Base-by-base conservation (phyloP, 1,140 invertebrate species). In the Asobara japonica region DNA sequence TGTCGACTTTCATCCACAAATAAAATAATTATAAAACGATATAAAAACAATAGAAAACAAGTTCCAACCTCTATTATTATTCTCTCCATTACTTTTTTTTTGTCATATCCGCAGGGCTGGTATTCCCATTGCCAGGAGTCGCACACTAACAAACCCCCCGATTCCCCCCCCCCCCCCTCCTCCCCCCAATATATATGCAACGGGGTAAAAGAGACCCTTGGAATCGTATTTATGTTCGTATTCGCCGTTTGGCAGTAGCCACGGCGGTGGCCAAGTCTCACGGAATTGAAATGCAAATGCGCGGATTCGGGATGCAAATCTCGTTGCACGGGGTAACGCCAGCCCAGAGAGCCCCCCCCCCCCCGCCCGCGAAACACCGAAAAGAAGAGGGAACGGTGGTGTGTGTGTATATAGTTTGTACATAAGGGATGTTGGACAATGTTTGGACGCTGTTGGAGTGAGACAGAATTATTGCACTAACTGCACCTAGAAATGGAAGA, bases 261-360 rank as follows among this genome's bases (percentile, higher is more conserved):
- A 31, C 71, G 75, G 72, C 69, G 71, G 73, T 74, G 74, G 76
- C 76, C 77, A 81, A 83, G 77, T 82, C 80, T 79, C 79, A 83
- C 72, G 81, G 80, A 87, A 87, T 86, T 86, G 85, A 87, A 87
- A 87, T 86, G 85, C 85, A 86, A 87, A 87, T 87, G 41, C 80
- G 80, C 76, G 76, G 80, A 84, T 86, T 80, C 83, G 79, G 78
- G 80, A 86, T 87, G 85, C 84, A 86, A 86, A 86, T 87, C 82
- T 83, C 81, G 79, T 83, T 83, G 81, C 83, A 84, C 79, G 80
- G 81, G 78, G 80, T 84, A 84, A 84, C 82, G 82, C 82, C 77
- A 82, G 78, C 78, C 78, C n/a, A n/a, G n/a, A 82, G 69, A 74
- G 77, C 79, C 41, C 41, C 10, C 8, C n/a, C 36, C 36, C 36